Evolutionary conservation across 2,797 vertebrate species (phyloP).

Genomic region (Picus viridis): DNA sequence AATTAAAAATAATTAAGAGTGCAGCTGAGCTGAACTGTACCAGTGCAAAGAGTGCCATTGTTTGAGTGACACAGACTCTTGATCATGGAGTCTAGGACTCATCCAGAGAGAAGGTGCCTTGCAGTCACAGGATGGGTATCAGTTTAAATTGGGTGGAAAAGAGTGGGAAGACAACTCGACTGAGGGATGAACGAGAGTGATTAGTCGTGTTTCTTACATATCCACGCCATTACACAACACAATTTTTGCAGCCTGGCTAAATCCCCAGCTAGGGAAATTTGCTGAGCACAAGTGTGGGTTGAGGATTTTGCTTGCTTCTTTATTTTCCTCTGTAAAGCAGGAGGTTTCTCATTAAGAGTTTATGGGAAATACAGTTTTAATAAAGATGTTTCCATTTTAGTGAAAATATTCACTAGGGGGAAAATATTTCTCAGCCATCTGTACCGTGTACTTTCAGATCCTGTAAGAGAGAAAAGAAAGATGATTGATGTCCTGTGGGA

Average conservation of each 20-base stretch:
- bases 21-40: neutral
- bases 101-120: neutral
- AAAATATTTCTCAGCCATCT: neutral
- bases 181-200: neutral
- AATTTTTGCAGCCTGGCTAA: neutral
- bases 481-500: conserved; percentile 18
- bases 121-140: accelerated
- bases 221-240: neutral
- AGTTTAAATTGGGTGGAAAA: neutral
- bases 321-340: conserved; percentile 20
- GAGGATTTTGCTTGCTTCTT: neutral
- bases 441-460: neutral
- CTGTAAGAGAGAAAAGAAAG: conserved; percentile 30
- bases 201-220: conserved; percentile 14
- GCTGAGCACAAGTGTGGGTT: neutral
- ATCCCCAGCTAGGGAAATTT: neutral
- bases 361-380: conserved; percentile 16
- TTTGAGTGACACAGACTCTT: neutral
- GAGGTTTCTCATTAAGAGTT: conserved; percentile 18
- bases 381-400: conserved; percentile 40
- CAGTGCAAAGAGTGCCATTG: neutral
- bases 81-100: neutral
- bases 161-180: neutral
- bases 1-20: neutral
- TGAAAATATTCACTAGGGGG: conserved; percentile 3